phyloP scores from a whole-genome alignment of 92 coral and sea anemone species.

The Zoanthus sociatus region DNA sequence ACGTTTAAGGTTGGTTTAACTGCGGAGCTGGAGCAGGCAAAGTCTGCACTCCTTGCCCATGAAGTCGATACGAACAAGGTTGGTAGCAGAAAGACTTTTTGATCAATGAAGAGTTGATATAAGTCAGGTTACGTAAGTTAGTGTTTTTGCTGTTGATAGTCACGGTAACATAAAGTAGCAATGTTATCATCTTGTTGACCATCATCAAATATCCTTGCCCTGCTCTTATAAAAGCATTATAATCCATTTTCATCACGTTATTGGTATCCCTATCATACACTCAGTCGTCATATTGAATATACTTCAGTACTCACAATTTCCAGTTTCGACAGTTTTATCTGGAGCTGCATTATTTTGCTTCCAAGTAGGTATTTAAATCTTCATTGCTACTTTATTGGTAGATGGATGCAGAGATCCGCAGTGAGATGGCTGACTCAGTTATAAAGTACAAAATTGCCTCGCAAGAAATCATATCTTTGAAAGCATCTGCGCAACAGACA shows the following conservation, averaged over 20 bases:
- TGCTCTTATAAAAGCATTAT: too few relatives aligned
- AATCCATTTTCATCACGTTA: too few relatives aligned
- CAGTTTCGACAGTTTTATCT: too few relatives aligned
- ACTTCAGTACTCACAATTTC: too few relatives aligned
- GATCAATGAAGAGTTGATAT: too few relatives aligned
- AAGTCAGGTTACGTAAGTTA: too few relatives aligned
- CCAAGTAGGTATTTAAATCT: too few relatives aligned
- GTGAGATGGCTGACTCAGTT: constrained; percentile 77
- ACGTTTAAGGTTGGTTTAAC: constrained; percentile 73
- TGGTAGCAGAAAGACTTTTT: background rate
- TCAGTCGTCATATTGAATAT: too few relatives aligned
- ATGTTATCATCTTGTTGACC: background rate
- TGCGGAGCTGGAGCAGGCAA: constrained; percentile 89
- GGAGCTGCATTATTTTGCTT: background rate
- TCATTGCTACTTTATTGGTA: constrained; percentile 18
- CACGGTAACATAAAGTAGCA: too few relatives aligned
- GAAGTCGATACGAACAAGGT: constrained; percentile 84
- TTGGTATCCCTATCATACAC: too few relatives aligned
- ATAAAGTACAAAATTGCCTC: constrained; percentile 67
- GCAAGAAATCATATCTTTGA: constrained; percentile 74
- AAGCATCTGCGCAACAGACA: constrained; percentile 73
- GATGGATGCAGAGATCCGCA: constrained; percentile 65
- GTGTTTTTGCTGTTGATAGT: too few relatives aligned
- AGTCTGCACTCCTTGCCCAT: constrained; percentile 76
- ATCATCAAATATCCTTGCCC: too few relatives aligned